Conservation (phyloP, 1,140 invertebrate genomes). For the Penaeus japonicus region DNA sequence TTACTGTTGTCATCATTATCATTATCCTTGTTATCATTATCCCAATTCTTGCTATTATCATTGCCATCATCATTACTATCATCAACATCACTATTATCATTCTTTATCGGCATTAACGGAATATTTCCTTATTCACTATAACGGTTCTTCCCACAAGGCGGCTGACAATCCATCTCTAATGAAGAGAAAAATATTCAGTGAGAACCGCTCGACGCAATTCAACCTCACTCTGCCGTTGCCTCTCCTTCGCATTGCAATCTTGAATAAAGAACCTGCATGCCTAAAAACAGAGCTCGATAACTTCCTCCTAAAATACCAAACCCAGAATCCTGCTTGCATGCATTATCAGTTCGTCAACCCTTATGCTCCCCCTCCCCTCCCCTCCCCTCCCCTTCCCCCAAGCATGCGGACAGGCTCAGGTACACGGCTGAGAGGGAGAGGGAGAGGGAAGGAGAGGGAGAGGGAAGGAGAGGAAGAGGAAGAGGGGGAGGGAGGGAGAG, state of each 20-base stretch:
- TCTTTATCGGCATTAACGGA: neutral
- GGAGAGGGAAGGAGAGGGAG: constrained; percentile 13
- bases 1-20: neutral
- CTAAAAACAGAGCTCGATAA: no score
- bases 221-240: no score
- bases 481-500: constrained; percentile 10
- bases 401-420: neutral
- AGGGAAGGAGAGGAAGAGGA: constrained; percentile 7
- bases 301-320: no score
- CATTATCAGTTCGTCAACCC: neutral
- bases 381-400: neutral
- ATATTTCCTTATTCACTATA: neutral
- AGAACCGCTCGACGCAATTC: no score
- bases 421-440: neutral
- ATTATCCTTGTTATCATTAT: neutral
- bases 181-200: neutral
- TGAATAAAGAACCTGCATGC: no score
- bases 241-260: no score
- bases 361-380: neutral
- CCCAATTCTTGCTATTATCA: neutral
- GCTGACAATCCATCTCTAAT: neutral
- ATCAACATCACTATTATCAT: neutral
- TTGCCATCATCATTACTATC: neutral
- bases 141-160: neutral
- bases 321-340: neutral